These are phyloP conservation scores for Synergus umbraculus DNA, from an alignment of 2,888 invertebrate species.

Conservation along the genomic window DNA sequence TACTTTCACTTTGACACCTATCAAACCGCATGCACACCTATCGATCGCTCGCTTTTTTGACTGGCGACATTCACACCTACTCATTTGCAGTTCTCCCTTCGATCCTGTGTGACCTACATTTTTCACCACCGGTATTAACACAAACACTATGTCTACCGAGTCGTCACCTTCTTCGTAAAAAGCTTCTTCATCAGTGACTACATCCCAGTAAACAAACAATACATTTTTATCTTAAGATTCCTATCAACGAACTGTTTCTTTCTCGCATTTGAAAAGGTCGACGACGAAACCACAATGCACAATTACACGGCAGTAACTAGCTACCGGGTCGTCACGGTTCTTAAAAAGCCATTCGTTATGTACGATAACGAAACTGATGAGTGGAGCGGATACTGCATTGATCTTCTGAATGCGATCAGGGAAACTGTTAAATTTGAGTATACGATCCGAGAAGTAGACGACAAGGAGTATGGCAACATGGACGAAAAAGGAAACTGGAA, in stretches of 20 bases:
- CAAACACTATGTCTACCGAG: slow-evolving; percentile 28
- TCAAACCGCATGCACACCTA: slow-evolving; percentile 17
- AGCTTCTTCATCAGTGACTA: neutral
- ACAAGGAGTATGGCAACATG: slow-evolving; percentile 93
- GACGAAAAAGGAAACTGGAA: slow-evolving; percentile 92
- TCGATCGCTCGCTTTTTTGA: slow-evolving; percentile 19
- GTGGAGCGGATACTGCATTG: slow-evolving; percentile 93
- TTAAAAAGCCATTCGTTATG: slow-evolving; percentile 92
- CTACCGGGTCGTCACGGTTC: slow-evolving; percentile 91
- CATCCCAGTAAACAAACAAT: neutral
- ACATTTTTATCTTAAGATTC: neutral
- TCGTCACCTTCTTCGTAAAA: slow-evolving; percentile 10
- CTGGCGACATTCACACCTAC: slow-evolving; percentile 37
- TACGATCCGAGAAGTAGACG: slow-evolving; percentile 88
- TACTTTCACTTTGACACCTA: slow-evolving; percentile 1
- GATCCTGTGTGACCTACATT: slow-evolving; percentile 38
- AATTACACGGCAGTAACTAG: slow-evolving; percentile 89
- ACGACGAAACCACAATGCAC: slow-evolving; percentile 77
- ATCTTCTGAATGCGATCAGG: slow-evolving; percentile 92
- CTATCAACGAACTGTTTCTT: slow-evolving; percentile 6
- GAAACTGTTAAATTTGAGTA: slow-evolving; percentile 93
- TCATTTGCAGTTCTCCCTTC: slow-evolving; percentile 40
- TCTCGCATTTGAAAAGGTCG: slow-evolving; percentile 53
- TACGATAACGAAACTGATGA: slow-evolving; percentile 80
- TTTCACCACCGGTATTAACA: slow-evolving; percentile 25